phyloP scores from a whole-genome alignment of 1,140 invertebrate species.

The Lutraria rhynchaena region DNA sequence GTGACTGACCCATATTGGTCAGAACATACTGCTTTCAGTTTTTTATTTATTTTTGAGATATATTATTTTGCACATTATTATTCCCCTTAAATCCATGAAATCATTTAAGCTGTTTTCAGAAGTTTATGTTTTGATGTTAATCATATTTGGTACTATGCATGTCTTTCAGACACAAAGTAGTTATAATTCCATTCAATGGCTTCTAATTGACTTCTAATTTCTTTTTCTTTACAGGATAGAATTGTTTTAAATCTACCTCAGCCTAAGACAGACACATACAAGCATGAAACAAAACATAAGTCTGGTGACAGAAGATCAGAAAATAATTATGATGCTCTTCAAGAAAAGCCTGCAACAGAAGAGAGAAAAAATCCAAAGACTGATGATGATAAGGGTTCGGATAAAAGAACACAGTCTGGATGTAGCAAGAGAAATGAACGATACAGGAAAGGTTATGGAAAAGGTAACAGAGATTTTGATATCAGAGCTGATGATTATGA shows the following conservation, averaged over 20 bases:
- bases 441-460: neutral
- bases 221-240: conserved; percentile 7
- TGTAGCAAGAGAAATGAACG: neutral
- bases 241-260: neutral
- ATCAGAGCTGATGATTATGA: neutral
- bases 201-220: too few species aligned
- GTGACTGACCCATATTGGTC: neutral
- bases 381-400: neutral
- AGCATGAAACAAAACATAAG: conserved; percentile 1
- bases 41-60: too few species aligned
- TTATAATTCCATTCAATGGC: too few species aligned
- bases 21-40: too few species aligned
- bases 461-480: neutral
- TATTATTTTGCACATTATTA: too few species aligned
- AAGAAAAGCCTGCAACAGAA: neutral
- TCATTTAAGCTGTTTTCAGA: too few species aligned
- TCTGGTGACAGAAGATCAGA: neutral
- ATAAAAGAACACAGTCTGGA: neutral
- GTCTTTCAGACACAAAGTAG: too few species aligned
- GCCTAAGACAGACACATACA: neutral
- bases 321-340: neutral
- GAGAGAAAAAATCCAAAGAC: neutral
- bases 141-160: too few species aligned
- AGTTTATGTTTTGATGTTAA: too few species aligned
- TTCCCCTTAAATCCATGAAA: too few species aligned